phyloP scores from a whole-genome alignment of 2,888 invertebrate genomes.

The Micropterix aruncella region DNA sequence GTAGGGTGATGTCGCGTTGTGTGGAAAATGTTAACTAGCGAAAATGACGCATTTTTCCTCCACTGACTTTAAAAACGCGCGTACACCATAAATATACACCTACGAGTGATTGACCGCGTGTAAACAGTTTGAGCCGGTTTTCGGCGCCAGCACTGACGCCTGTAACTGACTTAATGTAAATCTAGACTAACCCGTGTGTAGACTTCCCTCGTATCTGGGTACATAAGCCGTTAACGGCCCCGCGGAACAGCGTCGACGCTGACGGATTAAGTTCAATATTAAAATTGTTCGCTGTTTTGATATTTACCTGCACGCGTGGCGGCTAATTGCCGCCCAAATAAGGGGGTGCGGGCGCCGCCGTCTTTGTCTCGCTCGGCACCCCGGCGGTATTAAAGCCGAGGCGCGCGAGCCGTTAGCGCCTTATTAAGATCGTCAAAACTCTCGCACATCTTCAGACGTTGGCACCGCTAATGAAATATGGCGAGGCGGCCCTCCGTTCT shows the following conservation, averaged over 20 bases:
- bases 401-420: background rate
- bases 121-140: too few species aligned
- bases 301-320: background rate
- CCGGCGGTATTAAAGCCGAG: background rate
- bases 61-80: too few species aligned
- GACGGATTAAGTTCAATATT: background rate
- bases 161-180: too few species aligned
- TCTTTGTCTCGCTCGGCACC: background rate
- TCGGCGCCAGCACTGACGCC: too few species aligned
- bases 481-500: background rate
- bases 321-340: background rate
- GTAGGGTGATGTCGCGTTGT: too few species aligned
- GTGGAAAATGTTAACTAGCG: too few species aligned
- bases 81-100: too few species aligned
- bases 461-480: background rate
- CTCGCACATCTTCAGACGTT: background rate
- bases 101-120: too few species aligned
- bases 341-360: background rate
- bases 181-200: too few species aligned
- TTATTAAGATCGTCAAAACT: background rate
- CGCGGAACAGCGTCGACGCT: background rate
- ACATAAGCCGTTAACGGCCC: background rate
- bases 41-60: too few species aligned
- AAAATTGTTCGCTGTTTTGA: background rate
- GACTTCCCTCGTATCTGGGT: too few species aligned